Evolutionary conservation across 2,113 vertebrate genomes (phyloP), one percentile per base, ranked within the genome.

Genomic region (Elgaria multicarinata): DNA sequence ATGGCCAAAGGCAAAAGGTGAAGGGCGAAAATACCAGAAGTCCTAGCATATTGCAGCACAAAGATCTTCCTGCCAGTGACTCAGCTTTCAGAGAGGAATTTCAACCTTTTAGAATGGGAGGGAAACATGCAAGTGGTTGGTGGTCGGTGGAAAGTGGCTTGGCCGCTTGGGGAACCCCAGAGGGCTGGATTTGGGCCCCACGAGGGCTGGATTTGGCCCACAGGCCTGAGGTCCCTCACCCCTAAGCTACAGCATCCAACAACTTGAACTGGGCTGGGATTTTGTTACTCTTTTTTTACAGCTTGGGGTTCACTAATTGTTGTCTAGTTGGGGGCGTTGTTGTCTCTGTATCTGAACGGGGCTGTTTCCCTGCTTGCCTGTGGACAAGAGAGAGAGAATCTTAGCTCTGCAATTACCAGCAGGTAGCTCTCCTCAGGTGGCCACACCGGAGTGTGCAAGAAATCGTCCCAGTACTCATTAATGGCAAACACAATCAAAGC

Each of bases 381-480:
- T 79, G 88, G 90, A 89, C 46, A 74, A 88, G 91, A 91, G 92
- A 90, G 81, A 67, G 1, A 53, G 12, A 22, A 62, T 78, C 93
- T 93, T 90, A 6, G 69, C 89, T 91, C 79, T 77, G 89, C 0
- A 84, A 71, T 42, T 91, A 87, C 69, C 93, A 92, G 93, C 87
- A 62, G 1, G 91, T 92, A 93, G 82, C 87, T 20, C 71, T 75
- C 93, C 92, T 93, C 86, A 62, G 1, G 92, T 93, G 92, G 84
- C 89, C 55, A 86, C 82, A 9, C 12, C 87, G 86, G 83, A 81
- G 93, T 90, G 86, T 82, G 77, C 77, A 58, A 36, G 66, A 58
- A 58, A 53, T 88, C n/a, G 74, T 90, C 92, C 89, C 94, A 85
- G 16, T 75, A 85, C 90, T 96, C 93, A 88, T 95, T 92, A 90